A percentile compares a stretch with the other conserved stretches of the same genome.
Conservation (phyloP, 2,113 vertebrate species). For the Muntiacus reevesi region DNA sequence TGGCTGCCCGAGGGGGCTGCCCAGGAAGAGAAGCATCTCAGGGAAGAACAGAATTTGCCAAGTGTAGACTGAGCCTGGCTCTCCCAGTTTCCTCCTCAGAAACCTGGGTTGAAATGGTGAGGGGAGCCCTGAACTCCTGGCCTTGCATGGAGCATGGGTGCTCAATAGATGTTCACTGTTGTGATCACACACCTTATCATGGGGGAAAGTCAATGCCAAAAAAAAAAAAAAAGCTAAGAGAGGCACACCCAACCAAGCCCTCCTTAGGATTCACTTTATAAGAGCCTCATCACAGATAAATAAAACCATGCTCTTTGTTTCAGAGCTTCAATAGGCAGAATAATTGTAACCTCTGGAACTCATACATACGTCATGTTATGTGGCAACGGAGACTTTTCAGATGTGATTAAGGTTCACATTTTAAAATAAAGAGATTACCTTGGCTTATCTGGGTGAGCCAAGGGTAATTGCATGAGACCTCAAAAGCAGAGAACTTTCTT, state of each 20-base stretch:
- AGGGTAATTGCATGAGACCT: neutral
- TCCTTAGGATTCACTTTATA: neutral
- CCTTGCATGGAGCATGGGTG: accelerated
- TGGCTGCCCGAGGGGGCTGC: accelerated
- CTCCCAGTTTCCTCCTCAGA: neutral
- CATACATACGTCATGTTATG: accelerated
- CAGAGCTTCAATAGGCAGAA: neutral
- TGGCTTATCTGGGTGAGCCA: neutral
- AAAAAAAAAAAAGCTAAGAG: neutral
- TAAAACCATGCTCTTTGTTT: neutral
- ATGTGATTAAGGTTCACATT: neutral
- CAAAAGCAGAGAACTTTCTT: neutral
- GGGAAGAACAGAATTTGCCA: neutral
- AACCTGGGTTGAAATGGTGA: accelerated
- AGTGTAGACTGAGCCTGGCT: accelerated
- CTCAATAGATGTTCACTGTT: accelerated
- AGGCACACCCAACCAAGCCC: neutral
- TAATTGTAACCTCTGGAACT: neutral
- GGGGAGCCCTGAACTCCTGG: neutral
- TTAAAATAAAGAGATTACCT: neutral
- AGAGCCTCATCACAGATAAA: accelerated
- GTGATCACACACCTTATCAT: accelerated
- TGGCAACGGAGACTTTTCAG: neutral
- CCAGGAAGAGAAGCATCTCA: neutral
- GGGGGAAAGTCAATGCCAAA: neutral